Evolutionary conservation across 2,797 vertebrate species (phyloP).

Genomic region (Apogon talboti): DNA sequence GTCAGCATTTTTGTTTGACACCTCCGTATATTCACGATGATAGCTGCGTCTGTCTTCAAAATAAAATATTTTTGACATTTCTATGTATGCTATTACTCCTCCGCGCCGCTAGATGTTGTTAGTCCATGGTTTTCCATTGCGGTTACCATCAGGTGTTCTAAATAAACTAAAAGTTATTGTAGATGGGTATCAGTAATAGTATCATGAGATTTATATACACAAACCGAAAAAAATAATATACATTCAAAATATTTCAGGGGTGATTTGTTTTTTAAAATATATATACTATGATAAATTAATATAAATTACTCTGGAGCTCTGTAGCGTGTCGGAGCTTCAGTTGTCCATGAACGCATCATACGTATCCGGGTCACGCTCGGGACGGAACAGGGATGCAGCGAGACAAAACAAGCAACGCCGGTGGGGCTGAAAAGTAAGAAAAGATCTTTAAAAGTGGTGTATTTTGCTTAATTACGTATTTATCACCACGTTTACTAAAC

Average conservation of each 20-base stretch:
- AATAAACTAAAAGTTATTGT: rapidly evolving
- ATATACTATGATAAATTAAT: too few species aligned
- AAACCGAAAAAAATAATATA: background rate
- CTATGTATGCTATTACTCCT: background rate
- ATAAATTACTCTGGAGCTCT: too few species aligned
- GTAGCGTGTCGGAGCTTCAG: background rate
- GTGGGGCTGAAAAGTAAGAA: conserved; percentile 82
- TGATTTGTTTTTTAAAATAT: too few species aligned
- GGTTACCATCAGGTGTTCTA: background rate
- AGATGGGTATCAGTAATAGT: background rate
- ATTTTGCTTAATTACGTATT: too few species aligned
- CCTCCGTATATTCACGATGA: too few species aligned
- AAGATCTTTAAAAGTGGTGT: background rate
- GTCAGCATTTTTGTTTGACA: too few species aligned
- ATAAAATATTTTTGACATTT: too few species aligned
- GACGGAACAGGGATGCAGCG: conserved; percentile 77
- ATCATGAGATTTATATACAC: background rate
- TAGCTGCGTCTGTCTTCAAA: too few species aligned
- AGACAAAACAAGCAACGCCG: conserved; percentile 81
- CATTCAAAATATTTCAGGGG: too few species aligned
- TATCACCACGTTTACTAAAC: too few species aligned
- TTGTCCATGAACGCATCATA: background rate
- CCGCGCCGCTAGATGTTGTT: conserved; percentile 26
- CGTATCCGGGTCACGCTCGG: too few species aligned
- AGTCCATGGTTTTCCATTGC: rapidly evolving